Percentiles rank a stretch among this genome's conserved stretches.
These are phyloP conservation scores for Tyto alba DNA, from an alignment of 2,113 vertebrate genomes.

Conservation along the genomic window DNA sequence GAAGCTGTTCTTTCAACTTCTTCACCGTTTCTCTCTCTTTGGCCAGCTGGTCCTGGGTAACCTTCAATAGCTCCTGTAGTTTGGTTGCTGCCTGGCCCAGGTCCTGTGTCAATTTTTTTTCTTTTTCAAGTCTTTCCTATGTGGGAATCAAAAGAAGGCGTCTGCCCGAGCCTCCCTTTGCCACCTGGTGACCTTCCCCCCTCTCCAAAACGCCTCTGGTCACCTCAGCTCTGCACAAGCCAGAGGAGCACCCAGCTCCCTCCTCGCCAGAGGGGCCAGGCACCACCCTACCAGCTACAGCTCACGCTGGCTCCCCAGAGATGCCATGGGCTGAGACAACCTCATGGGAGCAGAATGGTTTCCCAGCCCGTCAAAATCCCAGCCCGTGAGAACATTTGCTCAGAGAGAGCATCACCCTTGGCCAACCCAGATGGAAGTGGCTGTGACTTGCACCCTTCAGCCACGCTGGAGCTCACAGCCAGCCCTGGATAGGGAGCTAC, in stretches of 20 bases:
- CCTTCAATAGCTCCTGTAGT: slow-evolving; percentile 88
- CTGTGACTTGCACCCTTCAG: neutral
- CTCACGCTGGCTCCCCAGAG: neutral
- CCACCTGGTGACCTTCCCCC: neutral
- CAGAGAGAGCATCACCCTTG: neutral
- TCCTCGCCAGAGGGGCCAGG: neutral
- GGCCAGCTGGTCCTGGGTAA: slow-evolving; percentile 84
- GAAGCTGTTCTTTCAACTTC: slow-evolving; percentile 81
- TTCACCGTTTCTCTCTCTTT: slow-evolving; percentile 84
- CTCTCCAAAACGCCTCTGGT: neutral
- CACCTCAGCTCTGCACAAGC: neutral
- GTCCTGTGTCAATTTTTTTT: slow-evolving; percentile 89
- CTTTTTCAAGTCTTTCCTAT: slow-evolving; percentile 90
- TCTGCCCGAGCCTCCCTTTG: neutral
- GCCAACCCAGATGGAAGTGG: neutral
- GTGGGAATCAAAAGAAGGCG: neutral
- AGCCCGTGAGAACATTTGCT: neutral
- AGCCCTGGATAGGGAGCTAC: neutral
- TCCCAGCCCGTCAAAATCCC: rapidly evolving
- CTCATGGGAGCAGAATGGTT: neutral
- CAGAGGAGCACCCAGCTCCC: neutral
- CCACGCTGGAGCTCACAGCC: neutral
- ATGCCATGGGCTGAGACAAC: neutral
- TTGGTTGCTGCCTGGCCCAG: slow-evolving; percentile 86
- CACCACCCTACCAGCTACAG: neutral